Evolutionary conservation across 1,140 invertebrate genomes (phyloP).

Genomic region (Drosophila obscura): DNA sequence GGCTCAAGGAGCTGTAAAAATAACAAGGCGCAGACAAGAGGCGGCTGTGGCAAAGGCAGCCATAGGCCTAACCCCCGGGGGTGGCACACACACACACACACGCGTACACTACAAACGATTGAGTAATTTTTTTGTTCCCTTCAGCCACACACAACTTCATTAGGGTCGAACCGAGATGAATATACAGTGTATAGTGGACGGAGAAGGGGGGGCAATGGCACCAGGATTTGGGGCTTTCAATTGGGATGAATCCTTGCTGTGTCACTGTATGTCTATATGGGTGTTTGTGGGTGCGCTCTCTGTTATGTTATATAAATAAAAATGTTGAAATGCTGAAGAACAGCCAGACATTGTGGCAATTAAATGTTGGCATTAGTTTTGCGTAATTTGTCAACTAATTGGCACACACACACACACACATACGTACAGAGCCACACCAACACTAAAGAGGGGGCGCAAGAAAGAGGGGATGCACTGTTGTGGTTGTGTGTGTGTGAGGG

Average conservation of each 20-base stretch:
- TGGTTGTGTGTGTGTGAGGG: slow-evolving; percentile 33
- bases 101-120: slow-evolving; percentile 54
- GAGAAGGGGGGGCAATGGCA: not conserved
- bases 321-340: slow-evolving; percentile 24
- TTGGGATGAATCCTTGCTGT: too few relatives aligned
- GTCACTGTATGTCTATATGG: slow-evolving; percentile 6
- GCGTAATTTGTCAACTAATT: slow-evolving; percentile 81
- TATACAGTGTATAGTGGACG: not conserved
- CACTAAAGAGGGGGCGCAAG: not conserved
- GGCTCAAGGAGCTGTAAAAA: slow-evolving; percentile 65
- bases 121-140: slow-evolving; percentile 64
- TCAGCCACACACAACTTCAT: slow-evolving; percentile 73
- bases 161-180: slow-evolving; percentile 52
- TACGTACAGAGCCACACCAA: slow-evolving; percentile 14
- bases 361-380: slow-evolving; percentile 65
- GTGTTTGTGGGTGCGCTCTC: slow-evolving; percentile 30
- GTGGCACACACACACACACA: slow-evolving; percentile 44
- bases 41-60: slow-evolving; percentile 53
- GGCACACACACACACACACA: slow-evolving; percentile 46
- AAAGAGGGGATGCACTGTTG: not conserved
- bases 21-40: slow-evolving; percentile 77
- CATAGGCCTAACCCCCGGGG: slow-evolving; percentile 64
- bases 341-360: slow-evolving; percentile 24
- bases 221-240: slow-evolving; percentile 4
- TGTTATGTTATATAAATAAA: slow-evolving; percentile 70